phyloP scores from a whole-genome alignment of 1,140 invertebrate genomes.

The Ceratina australensis region DNA sequence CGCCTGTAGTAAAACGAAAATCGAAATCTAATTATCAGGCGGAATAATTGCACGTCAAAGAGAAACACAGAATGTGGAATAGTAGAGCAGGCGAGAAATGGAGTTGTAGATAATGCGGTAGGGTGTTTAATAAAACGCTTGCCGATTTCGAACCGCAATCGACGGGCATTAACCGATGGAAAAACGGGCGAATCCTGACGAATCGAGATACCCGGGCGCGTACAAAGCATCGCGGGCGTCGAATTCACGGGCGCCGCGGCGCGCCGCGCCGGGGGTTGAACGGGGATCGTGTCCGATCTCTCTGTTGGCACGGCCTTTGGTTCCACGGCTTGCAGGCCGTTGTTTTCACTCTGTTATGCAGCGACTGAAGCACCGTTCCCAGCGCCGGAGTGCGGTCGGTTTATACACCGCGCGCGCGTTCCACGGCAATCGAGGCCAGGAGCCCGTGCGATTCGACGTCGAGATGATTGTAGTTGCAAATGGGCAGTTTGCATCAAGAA shows the following conservation, averaged over 20 bases:
- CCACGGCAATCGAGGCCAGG: constrained; percentile 62
- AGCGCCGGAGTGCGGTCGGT: constrained; percentile 71
- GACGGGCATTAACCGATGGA: not conserved
- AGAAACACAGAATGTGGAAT: no score
- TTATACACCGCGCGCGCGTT: constrained; percentile 71
- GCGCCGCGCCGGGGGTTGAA: constrained; percentile 37
- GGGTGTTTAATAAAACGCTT: not conserved
- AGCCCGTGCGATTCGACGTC: constrained; percentile 68
- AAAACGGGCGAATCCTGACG: constrained; percentile 30
- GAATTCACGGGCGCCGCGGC: constrained; percentile 54
- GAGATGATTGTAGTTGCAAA: constrained; percentile 79
- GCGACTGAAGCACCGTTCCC: constrained; percentile 69
- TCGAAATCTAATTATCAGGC: no score
- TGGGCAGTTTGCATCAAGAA: constrained; percentile 79
- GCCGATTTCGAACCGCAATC: not conserved
- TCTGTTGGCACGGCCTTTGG: constrained; percentile 71
- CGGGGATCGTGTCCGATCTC: constrained; percentile 52
- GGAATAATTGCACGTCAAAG: no score
- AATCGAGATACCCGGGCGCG: constrained; percentile 27
- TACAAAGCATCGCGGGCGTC: constrained; percentile 54
- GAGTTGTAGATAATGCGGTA: not conserved
- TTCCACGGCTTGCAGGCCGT: constrained; percentile 66
- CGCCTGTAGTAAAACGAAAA: no score
- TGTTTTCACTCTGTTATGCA: constrained; percentile 76
- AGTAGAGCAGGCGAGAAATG: not conserved